These are phyloP conservation scores for Cyprinodon tularosa DNA, from an alignment of 2,113 vertebrate species.

Conservation along the genomic window DNA sequence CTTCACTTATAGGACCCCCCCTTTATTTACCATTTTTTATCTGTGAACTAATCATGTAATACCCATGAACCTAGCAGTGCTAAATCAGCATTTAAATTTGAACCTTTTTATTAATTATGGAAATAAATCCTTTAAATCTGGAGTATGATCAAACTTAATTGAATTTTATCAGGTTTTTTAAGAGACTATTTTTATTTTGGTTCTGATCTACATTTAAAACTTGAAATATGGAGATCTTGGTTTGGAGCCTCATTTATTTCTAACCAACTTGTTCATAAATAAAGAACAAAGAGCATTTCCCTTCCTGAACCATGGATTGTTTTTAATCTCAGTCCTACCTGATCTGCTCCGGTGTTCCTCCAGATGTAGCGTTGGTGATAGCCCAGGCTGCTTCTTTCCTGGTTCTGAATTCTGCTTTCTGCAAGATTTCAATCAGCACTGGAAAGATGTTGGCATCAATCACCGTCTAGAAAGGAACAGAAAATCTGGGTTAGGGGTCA, in stretches of 20 bases:
- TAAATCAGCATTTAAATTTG: too few species aligned
- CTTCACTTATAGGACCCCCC: neutral
- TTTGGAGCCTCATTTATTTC: too few species aligned
- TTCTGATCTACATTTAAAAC: neutral
- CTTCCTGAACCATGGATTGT: too few species aligned
- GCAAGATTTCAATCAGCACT: constrained; percentile 96
- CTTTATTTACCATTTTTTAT: neutral
- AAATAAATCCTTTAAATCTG: too few species aligned
- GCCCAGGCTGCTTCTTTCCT: constrained; percentile 98
- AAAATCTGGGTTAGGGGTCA: neutral
- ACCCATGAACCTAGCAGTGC: too few species aligned
- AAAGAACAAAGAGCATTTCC: too few species aligned
- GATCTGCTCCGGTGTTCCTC: constrained; percentile 96
- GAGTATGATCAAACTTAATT: neutral
- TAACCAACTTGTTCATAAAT: too few species aligned
- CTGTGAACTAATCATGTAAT: too few species aligned
- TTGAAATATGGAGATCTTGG: neutral
- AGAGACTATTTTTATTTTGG: too few species aligned
- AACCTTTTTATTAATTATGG: too few species aligned
- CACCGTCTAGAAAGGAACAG: constrained; percentile 82
- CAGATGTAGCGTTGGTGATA: constrained; percentile 97
- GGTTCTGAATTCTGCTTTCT: constrained; percentile 97
- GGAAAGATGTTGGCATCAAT: constrained; percentile 98
- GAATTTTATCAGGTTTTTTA: neutral
- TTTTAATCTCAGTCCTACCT: constrained; percentile 75